A percentile compares a stretch with the other conserved stretches of the same genome.
Conservation (phyloP, 2,888 invertebrate genomes). For the Sminthurides aquaticus region DNA sequence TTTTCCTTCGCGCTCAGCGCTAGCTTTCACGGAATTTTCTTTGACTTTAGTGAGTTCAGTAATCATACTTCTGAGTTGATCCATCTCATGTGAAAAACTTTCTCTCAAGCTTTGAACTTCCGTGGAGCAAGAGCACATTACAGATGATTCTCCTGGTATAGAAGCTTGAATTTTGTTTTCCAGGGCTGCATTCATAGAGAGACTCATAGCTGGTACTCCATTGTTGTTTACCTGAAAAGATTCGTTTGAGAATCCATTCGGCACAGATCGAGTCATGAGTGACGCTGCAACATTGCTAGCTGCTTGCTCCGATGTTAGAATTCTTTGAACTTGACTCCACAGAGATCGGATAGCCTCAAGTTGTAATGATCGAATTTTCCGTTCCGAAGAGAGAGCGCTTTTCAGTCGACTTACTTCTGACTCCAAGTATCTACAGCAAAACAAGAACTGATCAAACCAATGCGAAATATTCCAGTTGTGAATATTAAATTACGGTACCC, state of each 20-base stretch:
- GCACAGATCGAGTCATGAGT: constrained; percentile 38
- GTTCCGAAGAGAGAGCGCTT: constrained; percentile 72
- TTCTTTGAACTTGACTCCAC: constrained; percentile 54
- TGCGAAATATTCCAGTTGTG: too few relatives aligned
- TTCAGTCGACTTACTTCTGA: constrained; percentile 79
- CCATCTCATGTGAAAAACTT: constrained; percentile 31
- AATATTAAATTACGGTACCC: too few relatives aligned
- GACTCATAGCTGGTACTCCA: constrained; percentile 23
- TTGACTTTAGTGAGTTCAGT: constrained; percentile 20
- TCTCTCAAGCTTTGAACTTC: constrained; percentile 30
- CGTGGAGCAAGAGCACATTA: constrained; percentile 25
- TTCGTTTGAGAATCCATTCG: constrained; percentile 33
- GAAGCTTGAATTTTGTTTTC: constrained; percentile 9
- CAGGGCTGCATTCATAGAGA: constrained; percentile 27
- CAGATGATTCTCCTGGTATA: not conserved
- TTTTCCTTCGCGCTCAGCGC: not conserved
- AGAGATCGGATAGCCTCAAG: constrained; percentile 84
- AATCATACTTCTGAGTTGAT: constrained; percentile 29
- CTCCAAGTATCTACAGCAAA: constrained; percentile 62
- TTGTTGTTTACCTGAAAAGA: not conserved
- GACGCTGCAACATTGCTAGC: constrained; percentile 7
- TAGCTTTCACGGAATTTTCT: not conserved
- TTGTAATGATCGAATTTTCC: constrained; percentile 76
- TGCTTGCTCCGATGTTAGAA: constrained; percentile 16
- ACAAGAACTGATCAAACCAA: too few relatives aligned